Percentiles rank a stretch among this genome's conserved stretches.
These are phyloP conservation scores for Unio pictorum DNA, from an alignment of 2,888 invertebrate species.

Conservation along the genomic window DNA sequence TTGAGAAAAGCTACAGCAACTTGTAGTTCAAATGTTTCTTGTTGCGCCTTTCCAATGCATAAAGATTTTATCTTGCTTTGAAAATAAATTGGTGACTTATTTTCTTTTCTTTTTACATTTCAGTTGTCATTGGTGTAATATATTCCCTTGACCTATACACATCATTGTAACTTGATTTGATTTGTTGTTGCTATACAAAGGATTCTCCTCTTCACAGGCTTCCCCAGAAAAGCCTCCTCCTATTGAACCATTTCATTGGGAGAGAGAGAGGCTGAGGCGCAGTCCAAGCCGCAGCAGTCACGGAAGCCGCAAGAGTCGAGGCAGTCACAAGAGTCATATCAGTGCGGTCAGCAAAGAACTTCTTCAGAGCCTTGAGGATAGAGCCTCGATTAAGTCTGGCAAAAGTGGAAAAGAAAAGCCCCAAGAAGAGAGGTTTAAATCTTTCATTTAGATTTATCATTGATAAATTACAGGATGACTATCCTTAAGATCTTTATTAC, in stretches of 20 bases:
- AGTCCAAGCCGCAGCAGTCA: slow-evolving; percentile 21
- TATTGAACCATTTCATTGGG: slow-evolving; percentile 7
- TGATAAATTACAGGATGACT: too few relatives aligned
- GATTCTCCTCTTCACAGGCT: neutral
- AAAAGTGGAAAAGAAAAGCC: too few relatives aligned
- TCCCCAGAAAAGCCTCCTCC: neutral
- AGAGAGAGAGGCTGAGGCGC: slow-evolving; percentile 9
- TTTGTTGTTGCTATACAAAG: neutral
- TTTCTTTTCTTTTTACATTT: neutral
- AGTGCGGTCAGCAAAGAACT: too few relatives aligned
- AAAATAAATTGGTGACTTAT: neutral
- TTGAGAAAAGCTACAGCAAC: too few relatives aligned
- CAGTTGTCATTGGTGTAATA: neutral
- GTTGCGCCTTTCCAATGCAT: too few relatives aligned
- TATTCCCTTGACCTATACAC: neutral
- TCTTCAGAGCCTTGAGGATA: too few relatives aligned
- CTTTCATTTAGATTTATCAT: neutral
- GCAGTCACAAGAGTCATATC: neutral
- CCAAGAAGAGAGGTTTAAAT: slow-evolving; percentile 7
- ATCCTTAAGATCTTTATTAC: too few relatives aligned
- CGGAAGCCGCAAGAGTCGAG: slow-evolving; percentile 6
- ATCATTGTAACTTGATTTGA: too few relatives aligned
- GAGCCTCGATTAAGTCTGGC: too few relatives aligned
- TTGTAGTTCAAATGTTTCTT: too few relatives aligned
- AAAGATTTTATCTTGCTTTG: too few relatives aligned